phyloP scores from a whole-genome alignment of 2,797 vertebrate species.

The Mormyrops boulengeri region DNA sequence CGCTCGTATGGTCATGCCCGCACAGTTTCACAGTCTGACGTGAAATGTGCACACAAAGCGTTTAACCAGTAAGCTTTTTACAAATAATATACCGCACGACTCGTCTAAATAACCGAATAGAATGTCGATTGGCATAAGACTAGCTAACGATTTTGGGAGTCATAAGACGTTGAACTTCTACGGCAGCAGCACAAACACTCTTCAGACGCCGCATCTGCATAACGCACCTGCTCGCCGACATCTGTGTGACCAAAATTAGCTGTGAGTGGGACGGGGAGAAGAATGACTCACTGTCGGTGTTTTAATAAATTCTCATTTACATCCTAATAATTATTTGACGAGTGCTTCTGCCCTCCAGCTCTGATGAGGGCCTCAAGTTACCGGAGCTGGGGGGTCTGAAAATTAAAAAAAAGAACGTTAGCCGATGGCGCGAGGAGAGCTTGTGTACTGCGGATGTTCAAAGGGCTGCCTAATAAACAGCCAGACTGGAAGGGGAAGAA shows the following conservation, averaged over 20 bases:
- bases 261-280: not conserved
- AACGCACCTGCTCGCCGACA: not conserved
- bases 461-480: not conserved
- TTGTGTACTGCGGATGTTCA: not conserved
- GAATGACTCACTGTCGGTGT: not conserved
- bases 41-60: not conserved
- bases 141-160: not conserved
- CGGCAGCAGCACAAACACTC: not conserved
- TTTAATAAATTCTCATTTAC: slow-evolving; percentile 1
- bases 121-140: not conserved
- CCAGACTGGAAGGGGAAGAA: not conserved
- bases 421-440: not conserved
- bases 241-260: not conserved
- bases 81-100: not conserved
- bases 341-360: not conserved
- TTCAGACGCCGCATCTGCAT: not conserved
- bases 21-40: not conserved
- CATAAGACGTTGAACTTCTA: not conserved
- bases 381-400: not conserved
- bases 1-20: not conserved
- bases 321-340: not conserved
- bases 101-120: not conserved
- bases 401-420: not conserved
- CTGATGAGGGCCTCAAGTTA: not conserved
- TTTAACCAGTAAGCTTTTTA: not conserved